Base-by-base conservation (phyloP, 2,797 vertebrate species). In the Uromys caudimaculatus region DNA sequence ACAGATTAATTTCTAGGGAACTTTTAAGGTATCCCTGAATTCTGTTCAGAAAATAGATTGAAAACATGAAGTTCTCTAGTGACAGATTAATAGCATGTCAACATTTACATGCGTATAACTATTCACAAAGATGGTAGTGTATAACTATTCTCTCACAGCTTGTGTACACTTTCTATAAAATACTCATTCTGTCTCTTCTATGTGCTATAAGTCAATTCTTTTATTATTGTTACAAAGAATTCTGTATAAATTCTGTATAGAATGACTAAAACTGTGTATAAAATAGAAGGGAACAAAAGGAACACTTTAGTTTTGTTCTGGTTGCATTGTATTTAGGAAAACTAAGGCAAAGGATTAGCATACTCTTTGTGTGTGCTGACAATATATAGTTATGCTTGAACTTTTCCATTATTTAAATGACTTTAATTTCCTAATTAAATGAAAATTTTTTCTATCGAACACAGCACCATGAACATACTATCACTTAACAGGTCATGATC, bases 21-120 rank as follows among this genome's bases (percentile, higher is more conserved):
- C 4, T 79, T 89, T 90, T 85, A 73, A 89, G 92, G 0, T 92
- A 96, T 82, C 50, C 27, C 24, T 38, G 27, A 64, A 89, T 71
- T 84, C 58, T 78, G 3, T 75, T 91, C 47, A 82, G 13, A 90
- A 14, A 76, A 84, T 86, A 47, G 89, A 75, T 89, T 85, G 60
- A 69, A 88, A 86, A n/a, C 6, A 71, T 62, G 44, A 64, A 90
- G 62, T 3, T 79, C 17, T 60, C 19, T 90, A 82, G 54, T 41
- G 27, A 50, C 71, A 88, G 32, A 85, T 79, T 85, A 77, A 69
- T 91, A 89, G 93, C 32, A 52, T 95, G n/a, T 93, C 62, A 89
- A 4, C 14, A 93, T 47, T 96, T 94, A 89, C 91, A 54, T 92
- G 52, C 52, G 67, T 21, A 92, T 52, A 50, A 60, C 60, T 86